phyloP scores from a whole-genome alignment of 1,140 invertebrate genomes.

The Temnothorax curvispinosus region DNA sequence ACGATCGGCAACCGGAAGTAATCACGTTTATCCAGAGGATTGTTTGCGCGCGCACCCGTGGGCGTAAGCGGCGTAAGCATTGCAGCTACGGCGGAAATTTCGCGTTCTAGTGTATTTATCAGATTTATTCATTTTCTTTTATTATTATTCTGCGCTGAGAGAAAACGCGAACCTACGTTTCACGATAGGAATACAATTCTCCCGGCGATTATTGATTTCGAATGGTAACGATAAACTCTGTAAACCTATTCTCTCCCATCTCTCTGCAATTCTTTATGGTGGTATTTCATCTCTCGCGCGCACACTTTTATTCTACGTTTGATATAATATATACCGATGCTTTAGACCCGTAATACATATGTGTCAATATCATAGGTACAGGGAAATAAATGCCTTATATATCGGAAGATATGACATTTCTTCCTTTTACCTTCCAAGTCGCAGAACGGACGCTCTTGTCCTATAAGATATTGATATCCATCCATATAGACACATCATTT shows the following conservation, averaged over 20 bases:
- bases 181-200: background rate
- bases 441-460: background rate
- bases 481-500: background rate
- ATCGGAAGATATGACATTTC: background rate
- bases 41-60: constrained; percentile 18
- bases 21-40: constrained; percentile 41
- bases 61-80: background rate
- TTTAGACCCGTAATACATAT: background rate
- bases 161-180: background rate
- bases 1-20: constrained; percentile 55
- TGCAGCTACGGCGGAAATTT: constrained; percentile 23
- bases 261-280: background rate
- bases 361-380: background rate
- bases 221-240: background rate
- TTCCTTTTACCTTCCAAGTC: background rate
- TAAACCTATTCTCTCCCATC: background rate
- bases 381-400: constrained; percentile 32
- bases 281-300: background rate
- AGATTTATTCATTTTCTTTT: background rate
- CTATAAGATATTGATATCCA: constrained; percentile 1
- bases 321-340: constrained; percentile 4
- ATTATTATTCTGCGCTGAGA: background rate
- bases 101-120: background rate
- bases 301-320: background rate
- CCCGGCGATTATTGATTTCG: background rate